Evolutionary conservation across 2,888 invertebrate species (phyloP).

Genomic region (Aricia artaxerxes): DNA sequence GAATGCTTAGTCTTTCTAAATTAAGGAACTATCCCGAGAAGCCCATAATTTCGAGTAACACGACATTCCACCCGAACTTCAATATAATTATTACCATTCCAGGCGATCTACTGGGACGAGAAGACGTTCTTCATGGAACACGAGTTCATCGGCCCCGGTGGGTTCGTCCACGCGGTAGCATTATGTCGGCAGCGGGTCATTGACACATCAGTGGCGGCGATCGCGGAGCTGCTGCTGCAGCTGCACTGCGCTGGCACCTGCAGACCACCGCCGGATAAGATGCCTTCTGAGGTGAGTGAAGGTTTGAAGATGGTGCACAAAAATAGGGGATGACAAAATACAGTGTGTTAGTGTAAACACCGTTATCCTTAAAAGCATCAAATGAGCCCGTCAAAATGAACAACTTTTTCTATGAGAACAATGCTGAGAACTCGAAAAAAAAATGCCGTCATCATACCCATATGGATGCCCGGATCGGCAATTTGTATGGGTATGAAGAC

Average conservation of each 20-base stretch:
- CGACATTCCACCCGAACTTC: too few relatives aligned
- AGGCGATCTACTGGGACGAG: constrained; percentile 86
- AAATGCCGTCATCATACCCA: too few relatives aligned
- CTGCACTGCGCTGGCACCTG: constrained; percentile 75
- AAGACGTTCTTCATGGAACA: constrained; percentile 91
- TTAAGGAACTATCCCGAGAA: background rate
- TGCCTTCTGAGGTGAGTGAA: constrained; percentile 50
- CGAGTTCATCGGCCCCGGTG: constrained; percentile 87
- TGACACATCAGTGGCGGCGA: constrained; percentile 78
- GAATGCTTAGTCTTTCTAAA: too few relatives aligned
- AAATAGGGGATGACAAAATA: too few relatives aligned
- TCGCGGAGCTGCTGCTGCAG: constrained; percentile 71
- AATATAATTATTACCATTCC: constrained; percentile 34
- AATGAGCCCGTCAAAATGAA: too few relatives aligned
- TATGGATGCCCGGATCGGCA: too few relatives aligned
- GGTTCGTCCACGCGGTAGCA: constrained; percentile 85
- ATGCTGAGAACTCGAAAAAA: too few relatives aligned
- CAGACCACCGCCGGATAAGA: constrained; percentile 60
- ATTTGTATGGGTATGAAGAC: too few relatives aligned
- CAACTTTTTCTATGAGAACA: too few relatives aligned
- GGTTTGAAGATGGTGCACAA: background rate
- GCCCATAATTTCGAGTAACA: too few relatives aligned
- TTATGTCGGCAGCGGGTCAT: constrained; percentile 80
- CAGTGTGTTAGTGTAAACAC: too few relatives aligned
- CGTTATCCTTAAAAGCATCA: too few relatives aligned